Evolutionary conservation across 2,888 invertebrate genomes (phyloP).

Genomic region (Eurytoma californica): DNA sequence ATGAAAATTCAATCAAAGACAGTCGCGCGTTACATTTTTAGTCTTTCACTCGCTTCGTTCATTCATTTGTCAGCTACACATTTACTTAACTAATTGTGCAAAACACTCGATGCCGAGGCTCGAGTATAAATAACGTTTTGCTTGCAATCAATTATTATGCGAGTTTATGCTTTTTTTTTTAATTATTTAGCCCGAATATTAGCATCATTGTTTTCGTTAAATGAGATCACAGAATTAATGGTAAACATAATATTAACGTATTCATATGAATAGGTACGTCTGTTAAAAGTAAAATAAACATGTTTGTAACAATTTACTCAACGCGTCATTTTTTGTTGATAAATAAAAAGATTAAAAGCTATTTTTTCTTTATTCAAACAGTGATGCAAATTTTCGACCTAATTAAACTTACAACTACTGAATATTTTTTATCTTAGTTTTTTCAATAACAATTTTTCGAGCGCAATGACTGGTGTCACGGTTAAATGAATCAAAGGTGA

Average conservation of each 20-base stretch:
- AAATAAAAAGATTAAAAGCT: neutral
- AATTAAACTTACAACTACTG: slow-evolving; percentile 22
- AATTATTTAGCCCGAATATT: slow-evolving; percentile 15
- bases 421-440: slow-evolving; percentile 20
- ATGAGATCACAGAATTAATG: neutral
- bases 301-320: neutral
- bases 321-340: neutral
- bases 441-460: slow-evolving; percentile 25
- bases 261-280: slow-evolving; percentile 23
- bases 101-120: slow-evolving; percentile 21
- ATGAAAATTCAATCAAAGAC: slow-evolving; percentile 49
- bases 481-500: slow-evolving; percentile 35
- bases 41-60: slow-evolving; percentile 47
- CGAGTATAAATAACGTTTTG: slow-evolving; percentile 27
- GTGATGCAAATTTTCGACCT: slow-evolving; percentile 20
- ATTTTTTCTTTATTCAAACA: slow-evolving; percentile 1
- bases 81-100: slow-evolving; percentile 30
- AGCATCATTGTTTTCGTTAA: slow-evolving; percentile 1
- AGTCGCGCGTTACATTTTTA: slow-evolving; percentile 36
- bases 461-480: slow-evolving; percentile 27
- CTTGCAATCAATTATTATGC: slow-evolving; percentile 62
- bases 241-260: slow-evolving; percentile 5
- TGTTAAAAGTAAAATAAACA: neutral
- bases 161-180: slow-evolving; percentile 57
- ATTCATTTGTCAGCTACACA: slow-evolving; percentile 36